phyloP scores from a whole-genome alignment of 1,140 invertebrate genomes.

The Drosophila pectinifera region DNA sequence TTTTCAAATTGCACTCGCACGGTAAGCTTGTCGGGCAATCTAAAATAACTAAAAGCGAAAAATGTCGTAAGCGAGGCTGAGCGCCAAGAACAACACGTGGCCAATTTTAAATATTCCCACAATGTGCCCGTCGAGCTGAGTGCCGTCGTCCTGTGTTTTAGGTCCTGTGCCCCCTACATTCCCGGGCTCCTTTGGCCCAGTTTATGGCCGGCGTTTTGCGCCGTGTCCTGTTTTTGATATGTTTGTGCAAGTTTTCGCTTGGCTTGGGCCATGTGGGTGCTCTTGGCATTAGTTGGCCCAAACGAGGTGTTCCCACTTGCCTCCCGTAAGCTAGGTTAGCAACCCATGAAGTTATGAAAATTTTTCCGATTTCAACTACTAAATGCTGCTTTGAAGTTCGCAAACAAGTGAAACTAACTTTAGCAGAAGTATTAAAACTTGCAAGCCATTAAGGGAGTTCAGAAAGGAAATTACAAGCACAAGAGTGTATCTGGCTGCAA shows the following conservation, averaged over 20 bases:
- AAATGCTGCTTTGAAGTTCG: constrained; percentile 5
- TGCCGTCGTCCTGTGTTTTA: constrained; percentile 13
- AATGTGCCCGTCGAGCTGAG: constrained; percentile 42
- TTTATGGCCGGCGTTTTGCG: constrained; percentile 66
- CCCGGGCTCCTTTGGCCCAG: constrained; percentile 39
- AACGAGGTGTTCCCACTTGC: constrained; percentile 26
- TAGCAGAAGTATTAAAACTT: background rate
- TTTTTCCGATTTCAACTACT: background rate
- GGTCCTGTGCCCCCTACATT: constrained; percentile 1
- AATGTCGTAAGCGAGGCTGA: constrained; percentile 37
- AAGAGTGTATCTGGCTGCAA: background rate
- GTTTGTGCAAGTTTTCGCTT: constrained; percentile 63
- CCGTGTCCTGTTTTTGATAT: constrained; percentile 74
- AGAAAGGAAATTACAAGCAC: background rate
- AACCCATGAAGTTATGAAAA: constrained; percentile 1
- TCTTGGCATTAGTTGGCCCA: constrained; percentile 40
- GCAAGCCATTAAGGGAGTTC: background rate
- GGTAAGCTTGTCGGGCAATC: constrained; percentile 43
- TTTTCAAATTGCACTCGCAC: constrained; percentile 55
- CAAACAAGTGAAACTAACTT: background rate
- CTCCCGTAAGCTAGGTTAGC: no score
- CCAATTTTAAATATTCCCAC: constrained; percentile 74
- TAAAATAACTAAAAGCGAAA: constrained; percentile 52
- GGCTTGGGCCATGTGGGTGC: constrained; percentile 64
- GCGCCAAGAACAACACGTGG: constrained; percentile 50